Evolutionary conservation across 2,113 vertebrate genomes (phyloP).

Genomic region (Cyanoderma ruficeps): DNA sequence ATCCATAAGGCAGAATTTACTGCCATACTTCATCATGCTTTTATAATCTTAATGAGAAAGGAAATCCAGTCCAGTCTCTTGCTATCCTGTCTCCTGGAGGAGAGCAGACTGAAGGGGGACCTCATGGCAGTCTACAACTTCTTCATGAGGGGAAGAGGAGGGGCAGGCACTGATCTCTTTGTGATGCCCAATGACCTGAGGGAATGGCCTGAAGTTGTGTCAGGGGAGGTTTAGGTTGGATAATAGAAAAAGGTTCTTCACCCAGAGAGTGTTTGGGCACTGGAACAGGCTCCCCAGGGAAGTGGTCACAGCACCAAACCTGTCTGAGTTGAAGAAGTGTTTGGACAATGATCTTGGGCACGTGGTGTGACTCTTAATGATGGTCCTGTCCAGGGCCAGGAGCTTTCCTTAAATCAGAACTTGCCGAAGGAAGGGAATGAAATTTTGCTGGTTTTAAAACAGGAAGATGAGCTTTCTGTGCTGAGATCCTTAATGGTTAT

Average conservation of each 20-base stretch:
- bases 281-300: neutral
- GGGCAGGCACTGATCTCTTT: too few relatives aligned
- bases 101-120: neutral
- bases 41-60: neutral
- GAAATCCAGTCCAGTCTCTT: neutral
- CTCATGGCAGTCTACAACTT: neutral
- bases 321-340: too few relatives aligned
- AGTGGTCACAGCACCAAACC: neutral
- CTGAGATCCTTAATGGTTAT: neutral
- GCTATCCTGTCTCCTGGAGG: neutral
- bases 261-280: neutral
- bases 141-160: neutral
- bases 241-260: neutral
- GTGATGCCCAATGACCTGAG: fast-evolving
- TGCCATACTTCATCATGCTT: neutral
- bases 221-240: neutral
- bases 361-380: neutral
- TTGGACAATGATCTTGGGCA: neutral
- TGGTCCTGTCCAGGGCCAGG: neutral
- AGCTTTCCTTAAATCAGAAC: neutral
- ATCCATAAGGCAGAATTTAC: neutral
- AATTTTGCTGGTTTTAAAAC: neutral
- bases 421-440: neutral
- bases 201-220: neutral
- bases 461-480: neutral